Percentiles rank a stretch among this genome's conserved stretches.
Conservation (phyloP, 1,140 invertebrate species). For the Bilobella aurantiaca region DNA sequence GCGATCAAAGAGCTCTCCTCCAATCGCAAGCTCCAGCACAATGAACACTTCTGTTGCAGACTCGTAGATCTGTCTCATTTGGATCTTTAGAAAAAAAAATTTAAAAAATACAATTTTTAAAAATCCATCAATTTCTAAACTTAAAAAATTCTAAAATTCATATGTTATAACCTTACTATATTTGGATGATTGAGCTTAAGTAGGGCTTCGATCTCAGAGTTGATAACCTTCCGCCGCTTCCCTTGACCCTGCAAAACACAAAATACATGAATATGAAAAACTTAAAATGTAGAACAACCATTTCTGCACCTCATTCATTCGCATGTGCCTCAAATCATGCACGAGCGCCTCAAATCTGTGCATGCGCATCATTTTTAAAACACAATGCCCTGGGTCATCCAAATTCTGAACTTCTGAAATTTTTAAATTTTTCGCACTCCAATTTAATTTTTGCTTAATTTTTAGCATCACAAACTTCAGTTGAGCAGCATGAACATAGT, state of each 20-base stretch:
- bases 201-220: conserved; percentile 35
- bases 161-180: conserved; percentile 35
- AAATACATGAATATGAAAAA: background rate
- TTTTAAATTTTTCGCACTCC: too few relatives aligned
- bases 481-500: too few relatives aligned
- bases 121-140: background rate
- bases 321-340: too few relatives aligned
- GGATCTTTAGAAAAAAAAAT: conserved; percentile 36
- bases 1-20: conserved; percentile 46
- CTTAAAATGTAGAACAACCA: background rate
- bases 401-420: too few relatives aligned
- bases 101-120: background rate
- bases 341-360: too few relatives aligned
- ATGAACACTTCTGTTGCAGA: conserved; percentile 38
- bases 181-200: conserved; percentile 37
- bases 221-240: conserved; percentile 36
- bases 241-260: conserved; percentile 34
- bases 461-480: too few relatives aligned
- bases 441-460: too few relatives aligned
- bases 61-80: conserved; percentile 42
- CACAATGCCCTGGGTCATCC: too few relatives aligned
- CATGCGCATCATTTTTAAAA: too few relatives aligned
- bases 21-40: conserved; percentile 41
- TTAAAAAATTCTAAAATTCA: background rate
- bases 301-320: background rate